Percentiles rank a stretch among this genome's conserved stretches.
phyloP scores from a whole-genome alignment of 2,113 vertebrate species.

The Dromaius novaehollandiae region DNA sequence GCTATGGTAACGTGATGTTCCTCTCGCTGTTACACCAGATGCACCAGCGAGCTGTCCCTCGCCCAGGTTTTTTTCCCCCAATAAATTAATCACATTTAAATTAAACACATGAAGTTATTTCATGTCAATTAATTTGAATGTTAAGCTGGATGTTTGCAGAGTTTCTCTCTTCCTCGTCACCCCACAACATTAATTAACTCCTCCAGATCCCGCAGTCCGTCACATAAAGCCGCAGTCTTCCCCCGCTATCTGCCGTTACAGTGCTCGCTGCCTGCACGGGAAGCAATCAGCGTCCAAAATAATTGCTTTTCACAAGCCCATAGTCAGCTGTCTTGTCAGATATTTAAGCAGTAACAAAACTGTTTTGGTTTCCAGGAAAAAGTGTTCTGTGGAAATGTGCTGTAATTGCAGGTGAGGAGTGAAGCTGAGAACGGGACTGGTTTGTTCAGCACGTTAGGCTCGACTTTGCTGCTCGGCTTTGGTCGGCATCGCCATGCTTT shows the following conservation, averaged over 20 bases:
- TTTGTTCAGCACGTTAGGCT: neutral
- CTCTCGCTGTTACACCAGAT: constrained; percentile 30
- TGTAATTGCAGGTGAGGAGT: constrained; percentile 28
- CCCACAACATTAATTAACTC: constrained; percentile 68
- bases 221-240: neutral
- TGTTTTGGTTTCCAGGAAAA: constrained; percentile 35
- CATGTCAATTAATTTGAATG: constrained; percentile 74
- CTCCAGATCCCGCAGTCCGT: constrained; percentile 46
- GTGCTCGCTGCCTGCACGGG: constrained; percentile 9
- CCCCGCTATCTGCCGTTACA: constrained; percentile 48
- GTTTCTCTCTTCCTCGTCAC: constrained; percentile 10
- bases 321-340: constrained; percentile 69
- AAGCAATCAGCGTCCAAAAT: constrained; percentile 75
- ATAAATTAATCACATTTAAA: constrained; percentile 77
- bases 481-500: neutral
- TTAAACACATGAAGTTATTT: constrained; percentile 73
- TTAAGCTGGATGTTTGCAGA: constrained; percentile 44
- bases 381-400: constrained; percentile 2
- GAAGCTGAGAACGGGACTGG: neutral
- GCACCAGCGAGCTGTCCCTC: constrained; percentile 44
- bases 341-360: constrained; percentile 72
- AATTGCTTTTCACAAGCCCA: constrained; percentile 74
- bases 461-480: neutral
- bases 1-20: constrained; percentile 70
- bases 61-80: constrained; percentile 44